Base-by-base conservation (phyloP, 2,113 vertebrate genomes). In the Cynoglossus semilaevis region DNA sequence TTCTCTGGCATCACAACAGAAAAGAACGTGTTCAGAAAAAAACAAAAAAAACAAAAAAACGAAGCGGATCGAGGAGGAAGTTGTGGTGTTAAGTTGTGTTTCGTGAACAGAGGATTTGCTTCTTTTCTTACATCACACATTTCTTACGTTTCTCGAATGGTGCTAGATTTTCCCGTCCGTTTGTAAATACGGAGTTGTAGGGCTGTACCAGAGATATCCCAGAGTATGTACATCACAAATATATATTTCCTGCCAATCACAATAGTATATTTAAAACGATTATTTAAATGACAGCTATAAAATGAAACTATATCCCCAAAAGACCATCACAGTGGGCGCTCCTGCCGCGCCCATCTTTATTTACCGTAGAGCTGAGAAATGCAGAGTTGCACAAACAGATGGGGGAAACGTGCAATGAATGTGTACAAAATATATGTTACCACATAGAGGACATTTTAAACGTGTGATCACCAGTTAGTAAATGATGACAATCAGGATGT, bases 401-500 rank as follows among this genome's bases (percentile, higher is more conserved):
- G 59, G 54, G 59, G 54, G 46, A 49, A 59, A 71, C 57, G 61
- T 56, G 22, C 35, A 58, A 61, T 63, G 3, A 14, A 15, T 45
- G 47, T 66, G 22, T 16, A 51, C 35, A 51, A 36, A 51, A 41
- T 29, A 29, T 29, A 29, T 49, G 14, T 29, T 49, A 40, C 2
- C 15, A 51, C n/a, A 38, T 15, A 35, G 4, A 41, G 14, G 5
- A 37, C 36, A 15, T 67, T 78, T 46, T 71, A 47, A 70, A 38
- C 37, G 37, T 11, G 37, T 76, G 57, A 65, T 53, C 68, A 59
- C 15, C 53, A 58, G 55, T 55, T 18, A 54, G 43, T 79, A 74
- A 58, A 61, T 73, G 58, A 73, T 79, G 87, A 88, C 87, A 88
- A 88, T 88, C 87, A 87, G 80, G 76, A 79, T 77, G 77, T 83